Conservation (phyloP, 1,140 invertebrate species). For the Bombus polaris region DNA sequence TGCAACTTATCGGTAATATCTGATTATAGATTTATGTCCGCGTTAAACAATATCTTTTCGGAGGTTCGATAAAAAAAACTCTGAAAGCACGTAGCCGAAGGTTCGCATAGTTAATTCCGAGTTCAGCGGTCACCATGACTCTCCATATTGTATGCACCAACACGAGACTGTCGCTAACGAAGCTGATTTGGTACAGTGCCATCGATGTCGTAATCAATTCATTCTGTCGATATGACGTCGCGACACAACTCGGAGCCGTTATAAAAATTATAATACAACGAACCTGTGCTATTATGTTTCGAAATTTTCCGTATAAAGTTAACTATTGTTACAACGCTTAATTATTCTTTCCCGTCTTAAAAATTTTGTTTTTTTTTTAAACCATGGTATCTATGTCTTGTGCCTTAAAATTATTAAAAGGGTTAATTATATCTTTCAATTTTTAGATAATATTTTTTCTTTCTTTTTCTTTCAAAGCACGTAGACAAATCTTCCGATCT, state of each 20-base stretch:
- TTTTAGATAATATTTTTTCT: no score
- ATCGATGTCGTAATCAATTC: slow-evolving; percentile 42
- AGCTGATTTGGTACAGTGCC: slow-evolving; percentile 50
- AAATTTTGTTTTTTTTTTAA: background rate
- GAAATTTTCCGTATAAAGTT: background rate
- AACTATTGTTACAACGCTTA: background rate
- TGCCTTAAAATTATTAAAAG: no score
- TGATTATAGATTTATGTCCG: background rate
- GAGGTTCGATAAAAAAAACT: slow-evolving; percentile 3
- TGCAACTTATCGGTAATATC: background rate
- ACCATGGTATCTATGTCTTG: no score
- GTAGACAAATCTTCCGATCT: no score
- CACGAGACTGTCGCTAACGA: slow-evolving; percentile 50
- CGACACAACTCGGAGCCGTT: background rate
- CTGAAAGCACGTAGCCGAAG: background rate
- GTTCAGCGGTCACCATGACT: slow-evolving; percentile 58
- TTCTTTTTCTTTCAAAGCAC: no score
- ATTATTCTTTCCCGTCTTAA: background rate
- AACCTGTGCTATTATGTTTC: no score
- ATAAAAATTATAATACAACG: no score
- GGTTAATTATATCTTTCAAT: no score
- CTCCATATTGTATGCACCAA: slow-evolving; percentile 48
- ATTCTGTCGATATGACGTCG: background rate
- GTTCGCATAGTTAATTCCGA: slow-evolving; percentile 31
- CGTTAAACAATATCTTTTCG: background rate